These are phyloP conservation scores for Ectropis crepuscularia DNA, from an alignment of 2,888 invertebrate species.

Conservation along the genomic window DNA sequence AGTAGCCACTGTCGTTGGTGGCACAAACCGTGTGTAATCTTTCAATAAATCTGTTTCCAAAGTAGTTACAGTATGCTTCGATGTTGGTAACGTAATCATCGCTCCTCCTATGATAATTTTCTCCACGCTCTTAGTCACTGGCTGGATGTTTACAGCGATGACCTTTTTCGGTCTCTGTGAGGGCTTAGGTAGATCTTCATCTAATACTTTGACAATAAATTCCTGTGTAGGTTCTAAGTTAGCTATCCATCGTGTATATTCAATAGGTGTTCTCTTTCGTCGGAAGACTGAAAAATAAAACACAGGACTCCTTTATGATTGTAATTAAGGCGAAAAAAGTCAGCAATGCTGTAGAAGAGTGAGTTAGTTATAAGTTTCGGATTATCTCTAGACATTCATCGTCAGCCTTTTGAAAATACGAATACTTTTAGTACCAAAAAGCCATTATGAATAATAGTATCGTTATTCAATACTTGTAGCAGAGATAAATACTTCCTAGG, in stretches of 20 bases:
- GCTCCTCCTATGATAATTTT: conserved; percentile 72
- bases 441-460: too few relatives aligned
- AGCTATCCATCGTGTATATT: conserved; percentile 74
- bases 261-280: conserved; percentile 63
- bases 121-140: conserved; percentile 54
- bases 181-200: conserved; percentile 61
- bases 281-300: conserved; percentile 47
- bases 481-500: too few relatives aligned
- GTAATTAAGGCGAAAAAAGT: too few relatives aligned
- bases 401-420: too few relatives aligned
- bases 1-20: conserved; percentile 55
- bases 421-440: too few relatives aligned
- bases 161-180: conserved; percentile 55
- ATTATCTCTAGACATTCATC: too few relatives aligned
- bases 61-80: conserved; percentile 21
- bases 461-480: too few relatives aligned
- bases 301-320: too few relatives aligned
- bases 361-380: too few relatives aligned
- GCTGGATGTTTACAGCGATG: conserved; percentile 68
- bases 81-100: conserved; percentile 52
- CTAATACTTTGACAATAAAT: conserved; percentile 78
- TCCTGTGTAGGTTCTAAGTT: conserved; percentile 64
- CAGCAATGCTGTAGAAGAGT: too few relatives aligned
- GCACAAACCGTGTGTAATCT: conserved; percentile 71
- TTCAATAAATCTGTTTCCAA: conserved; percentile 40